Evolutionary conservation across 1,140 invertebrate species (phyloP).

Genomic region (Ooceraea biroi): DNA sequence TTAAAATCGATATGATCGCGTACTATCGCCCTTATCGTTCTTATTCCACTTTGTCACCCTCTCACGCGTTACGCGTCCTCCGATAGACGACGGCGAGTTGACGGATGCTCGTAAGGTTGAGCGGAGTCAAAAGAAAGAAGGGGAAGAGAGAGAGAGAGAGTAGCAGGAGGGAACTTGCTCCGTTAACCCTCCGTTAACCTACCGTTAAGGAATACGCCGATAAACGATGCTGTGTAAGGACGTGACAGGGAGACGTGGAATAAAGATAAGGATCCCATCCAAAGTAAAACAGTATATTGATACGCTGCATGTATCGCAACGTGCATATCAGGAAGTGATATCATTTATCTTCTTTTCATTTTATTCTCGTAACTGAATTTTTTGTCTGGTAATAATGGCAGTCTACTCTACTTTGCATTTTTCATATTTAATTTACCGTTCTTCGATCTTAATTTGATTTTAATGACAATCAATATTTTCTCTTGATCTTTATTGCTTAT

Average conservation of each 20-base stretch:
- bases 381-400: no score
- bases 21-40: constrained; percentile 49
- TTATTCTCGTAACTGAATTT: neutral
- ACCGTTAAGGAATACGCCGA: constrained; percentile 45
- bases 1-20: constrained; percentile 53
- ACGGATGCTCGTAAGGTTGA: constrained; percentile 56
- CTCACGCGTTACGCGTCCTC: constrained; percentile 54
- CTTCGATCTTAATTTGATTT: neutral
- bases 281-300: neutral
- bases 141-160: constrained; percentile 26
- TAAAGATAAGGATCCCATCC: neutral
- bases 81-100: constrained; percentile 63
- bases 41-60: constrained; percentile 56
- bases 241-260: neutral
- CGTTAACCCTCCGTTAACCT: constrained; percentile 50
- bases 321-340: neutral
- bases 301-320: no score
- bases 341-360: neutral
- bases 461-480: neutral
- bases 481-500: neutral
- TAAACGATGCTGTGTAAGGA: constrained; percentile 28
- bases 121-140: constrained; percentile 34
- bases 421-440: no score
- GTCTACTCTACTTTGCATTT: no score
- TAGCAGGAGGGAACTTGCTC: constrained; percentile 53